Evolutionary conservation across 2,888 invertebrate species (phyloP).

Genomic region (Lithophane ornitopus): DNA sequence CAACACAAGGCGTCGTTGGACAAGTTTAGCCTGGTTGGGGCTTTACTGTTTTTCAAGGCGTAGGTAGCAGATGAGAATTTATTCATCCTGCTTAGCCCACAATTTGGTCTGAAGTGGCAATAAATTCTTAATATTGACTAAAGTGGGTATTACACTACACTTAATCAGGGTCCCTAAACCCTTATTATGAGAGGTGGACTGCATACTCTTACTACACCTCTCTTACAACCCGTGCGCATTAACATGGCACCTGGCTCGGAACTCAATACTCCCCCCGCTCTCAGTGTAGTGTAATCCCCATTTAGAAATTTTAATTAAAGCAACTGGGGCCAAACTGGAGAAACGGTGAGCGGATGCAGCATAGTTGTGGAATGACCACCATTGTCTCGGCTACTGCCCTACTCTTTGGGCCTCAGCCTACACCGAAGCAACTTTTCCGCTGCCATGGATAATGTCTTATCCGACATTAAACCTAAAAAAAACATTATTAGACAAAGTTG

Average conservation of each 20-base stretch:
- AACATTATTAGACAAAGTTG: too few species aligned
- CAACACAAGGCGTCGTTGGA: not conserved
- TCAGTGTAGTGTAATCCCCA: too few species aligned
- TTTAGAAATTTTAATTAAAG: not conserved
- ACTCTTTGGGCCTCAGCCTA: not conserved
- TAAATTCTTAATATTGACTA: not conserved
- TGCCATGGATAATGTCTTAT: not conserved
- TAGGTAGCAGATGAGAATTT: not conserved
- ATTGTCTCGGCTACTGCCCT: slow-evolving; percentile 25
- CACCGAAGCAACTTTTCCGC: slow-evolving; percentile 6
- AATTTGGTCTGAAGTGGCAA: slow-evolving; percentile 1
- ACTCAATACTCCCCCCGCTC: too few species aligned
- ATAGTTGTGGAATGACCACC: slow-evolving; percentile 19
- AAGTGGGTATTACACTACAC: too few species aligned
- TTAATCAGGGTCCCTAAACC: too few species aligned
- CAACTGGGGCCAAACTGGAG: not conserved
- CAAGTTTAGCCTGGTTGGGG: not conserved
- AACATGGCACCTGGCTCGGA: too few species aligned
- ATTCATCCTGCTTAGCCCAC: not conserved
- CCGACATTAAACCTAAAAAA: too few species aligned
- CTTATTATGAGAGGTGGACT: too few species aligned
- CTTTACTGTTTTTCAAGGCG: not conserved
- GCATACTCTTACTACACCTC: too few species aligned
- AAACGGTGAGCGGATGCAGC: slow-evolving; percentile 23
- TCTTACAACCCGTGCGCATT: too few species aligned